Evolutionary conservation across 2,888 invertebrate species (phyloP).

Genomic region (Poecilus cupreus): DNA sequence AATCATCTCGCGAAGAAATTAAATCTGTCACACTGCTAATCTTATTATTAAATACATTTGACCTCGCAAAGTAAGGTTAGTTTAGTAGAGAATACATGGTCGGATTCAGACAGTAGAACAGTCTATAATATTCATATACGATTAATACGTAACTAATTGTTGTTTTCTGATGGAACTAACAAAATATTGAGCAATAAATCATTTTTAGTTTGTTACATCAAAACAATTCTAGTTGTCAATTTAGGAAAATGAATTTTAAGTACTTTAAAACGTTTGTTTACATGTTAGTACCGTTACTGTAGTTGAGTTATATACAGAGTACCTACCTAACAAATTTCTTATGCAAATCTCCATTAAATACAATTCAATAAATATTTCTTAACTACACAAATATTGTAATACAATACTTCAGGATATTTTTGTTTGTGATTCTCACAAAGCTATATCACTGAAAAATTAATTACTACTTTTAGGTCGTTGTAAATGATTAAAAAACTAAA

Average conservation of each 20-base stretch:
- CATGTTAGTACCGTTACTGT: conserved; percentile 58
- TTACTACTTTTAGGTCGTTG: conserved; percentile 31
- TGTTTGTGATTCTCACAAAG: conserved; percentile 40
- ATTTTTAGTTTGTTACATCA: conserved; percentile 37
- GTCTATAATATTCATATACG: conserved; percentile 40
- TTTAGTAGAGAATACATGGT: conserved; percentile 40
- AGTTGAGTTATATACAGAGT: conserved; percentile 52
- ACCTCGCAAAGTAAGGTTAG: conserved; percentile 8
- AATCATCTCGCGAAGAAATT: conserved; percentile 16
- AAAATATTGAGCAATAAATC: conserved; percentile 54
- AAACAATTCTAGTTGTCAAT: conserved; percentile 21
- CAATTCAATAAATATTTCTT: conserved; percentile 48
- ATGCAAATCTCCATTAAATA: conserved; percentile 30
- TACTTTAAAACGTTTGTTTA: conserved; percentile 46
- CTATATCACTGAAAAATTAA: conserved; percentile 19
- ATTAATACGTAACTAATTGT: conserved; percentile 31
- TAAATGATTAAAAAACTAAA: conserved; percentile 42
- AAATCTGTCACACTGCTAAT: neutral
- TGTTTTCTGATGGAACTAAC: conserved; percentile 41
- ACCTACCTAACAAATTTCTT: conserved; percentile 19
- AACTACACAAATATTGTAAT: conserved; percentile 47
- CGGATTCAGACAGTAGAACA: conserved; percentile 47
- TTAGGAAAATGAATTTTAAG: conserved; percentile 29
- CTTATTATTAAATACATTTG: conserved; percentile 29
- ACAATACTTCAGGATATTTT: conserved; percentile 55